phyloP scores from a whole-genome alignment of 2,113 vertebrate genomes.

The Brachypteracias leptosomus region DNA sequence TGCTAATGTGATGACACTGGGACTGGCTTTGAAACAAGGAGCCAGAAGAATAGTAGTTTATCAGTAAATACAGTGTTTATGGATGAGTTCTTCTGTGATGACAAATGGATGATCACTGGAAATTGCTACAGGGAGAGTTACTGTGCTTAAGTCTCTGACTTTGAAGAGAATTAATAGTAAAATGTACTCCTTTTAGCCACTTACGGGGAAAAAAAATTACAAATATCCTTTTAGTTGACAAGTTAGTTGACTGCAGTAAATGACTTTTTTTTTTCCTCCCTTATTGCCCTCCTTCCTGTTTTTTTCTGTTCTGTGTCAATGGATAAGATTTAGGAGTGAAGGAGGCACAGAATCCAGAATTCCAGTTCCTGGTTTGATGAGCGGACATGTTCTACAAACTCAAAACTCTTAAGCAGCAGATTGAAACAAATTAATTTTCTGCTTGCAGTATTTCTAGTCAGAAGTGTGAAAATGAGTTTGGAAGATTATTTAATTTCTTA shows the following conservation, averaged over 20 bases:
- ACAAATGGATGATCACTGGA: background rate
- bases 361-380: background rate
- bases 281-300: background rate
- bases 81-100: background rate
- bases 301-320: background rate
- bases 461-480: background rate
- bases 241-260: background rate
- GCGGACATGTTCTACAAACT: background rate
- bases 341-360: background rate
- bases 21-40: background rate
- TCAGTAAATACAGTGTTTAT: background rate
- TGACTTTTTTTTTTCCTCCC: fast-evolving
- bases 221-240: background rate
- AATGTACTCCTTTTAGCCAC: background rate
- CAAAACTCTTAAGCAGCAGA: background rate
- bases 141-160: background rate
- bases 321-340: background rate
- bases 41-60: background rate
- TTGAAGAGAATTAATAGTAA: background rate
- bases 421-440: background rate
- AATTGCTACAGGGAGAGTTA: background rate
- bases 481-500: background rate
- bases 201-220: background rate
- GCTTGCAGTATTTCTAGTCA: background rate
- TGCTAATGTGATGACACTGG: background rate